A percentile compares a stretch with the other conserved stretches of the same genome.
These are phyloP conservation scores for Frankliniella intonsa DNA, from an alignment of 2,888 invertebrate genomes.

Conservation along the genomic window DNA sequence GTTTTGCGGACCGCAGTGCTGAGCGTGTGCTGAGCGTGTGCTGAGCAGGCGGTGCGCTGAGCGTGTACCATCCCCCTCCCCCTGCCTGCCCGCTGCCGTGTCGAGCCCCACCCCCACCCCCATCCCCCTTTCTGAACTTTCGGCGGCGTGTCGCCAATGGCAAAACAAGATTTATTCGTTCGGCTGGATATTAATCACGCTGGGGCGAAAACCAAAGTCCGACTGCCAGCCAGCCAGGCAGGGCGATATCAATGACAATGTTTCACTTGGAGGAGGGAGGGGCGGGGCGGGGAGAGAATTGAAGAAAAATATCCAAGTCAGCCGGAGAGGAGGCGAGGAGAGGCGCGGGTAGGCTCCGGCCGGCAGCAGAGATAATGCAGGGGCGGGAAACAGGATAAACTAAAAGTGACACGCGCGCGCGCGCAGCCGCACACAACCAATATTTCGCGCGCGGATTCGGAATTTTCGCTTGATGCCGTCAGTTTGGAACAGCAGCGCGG, in stretches of 20 bases:
- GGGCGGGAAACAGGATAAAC: neutral
- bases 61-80: no score
- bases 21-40: no score
- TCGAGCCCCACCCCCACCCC: neutral
- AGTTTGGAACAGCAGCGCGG: neutral
- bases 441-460: neutral
- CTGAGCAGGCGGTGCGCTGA: no score
- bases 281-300: neutral
- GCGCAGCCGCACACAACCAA: no score
- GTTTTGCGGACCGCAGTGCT: no score
- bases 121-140: neutral
- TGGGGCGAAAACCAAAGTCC: conserved; percentile 12
- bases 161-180: neutral
- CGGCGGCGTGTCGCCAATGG: neutral
- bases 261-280: neutral
- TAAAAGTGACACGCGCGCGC: no score
- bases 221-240: neutral
- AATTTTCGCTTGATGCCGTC: neutral
- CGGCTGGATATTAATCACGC: conserved; percentile 7
- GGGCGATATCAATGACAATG: conserved; percentile 16
- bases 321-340: neutral
- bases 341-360: neutral
- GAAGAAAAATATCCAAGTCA: no score
- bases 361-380: neutral
- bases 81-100: no score